These are phyloP conservation scores for Odontamblyopus lacepedii DNA, from an alignment of 2,797 vertebrate species.

Conservation along the genomic window DNA sequence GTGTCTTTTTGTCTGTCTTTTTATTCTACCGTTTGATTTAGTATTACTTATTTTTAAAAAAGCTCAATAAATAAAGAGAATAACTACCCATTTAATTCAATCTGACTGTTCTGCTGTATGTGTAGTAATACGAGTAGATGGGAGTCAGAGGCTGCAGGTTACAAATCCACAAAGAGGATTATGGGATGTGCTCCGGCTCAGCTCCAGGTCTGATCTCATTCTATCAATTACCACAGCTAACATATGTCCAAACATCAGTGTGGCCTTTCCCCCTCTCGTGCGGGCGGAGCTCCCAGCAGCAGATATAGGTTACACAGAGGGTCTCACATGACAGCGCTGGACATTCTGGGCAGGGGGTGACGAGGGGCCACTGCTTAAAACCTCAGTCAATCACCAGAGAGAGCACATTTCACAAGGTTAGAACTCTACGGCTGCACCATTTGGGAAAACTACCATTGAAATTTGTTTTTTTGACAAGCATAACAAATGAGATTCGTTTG, in stretches of 20 bases:
- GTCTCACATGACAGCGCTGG: not conserved
- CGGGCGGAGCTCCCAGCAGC: not conserved
- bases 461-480: too few species aligned
- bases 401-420: slow-evolving; percentile 4
- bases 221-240: slow-evolving; percentile 36
- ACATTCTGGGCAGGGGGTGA: not conserved
- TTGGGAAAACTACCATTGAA: too few species aligned
- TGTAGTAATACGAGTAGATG: slow-evolving; percentile 2
- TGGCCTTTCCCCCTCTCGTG: not conserved
- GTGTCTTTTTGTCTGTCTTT: not conserved
- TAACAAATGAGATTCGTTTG: too few species aligned
- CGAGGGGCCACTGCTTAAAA: not conserved
- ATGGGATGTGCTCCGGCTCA: slow-evolving; percentile 31
- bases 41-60: not conserved
- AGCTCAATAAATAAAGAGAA: not conserved
- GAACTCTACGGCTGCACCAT: too few species aligned
- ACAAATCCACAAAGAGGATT: slow-evolving; percentile 49
- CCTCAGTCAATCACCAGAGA: not conserved
- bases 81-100: not conserved
- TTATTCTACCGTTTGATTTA: not conserved
- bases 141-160: slow-evolving; percentile 11
- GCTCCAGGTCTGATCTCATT: slow-evolving; percentile 31
- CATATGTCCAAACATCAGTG: slow-evolving; percentile 33
- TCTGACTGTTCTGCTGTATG: not conserved
- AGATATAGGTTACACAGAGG: slow-evolving; percentile 1